A percentile compares a stretch with the other conserved stretches of the same genome.
phyloP scores from a whole-genome alignment of 2,888 invertebrate species.

The Flexamia atlantica region DNA sequence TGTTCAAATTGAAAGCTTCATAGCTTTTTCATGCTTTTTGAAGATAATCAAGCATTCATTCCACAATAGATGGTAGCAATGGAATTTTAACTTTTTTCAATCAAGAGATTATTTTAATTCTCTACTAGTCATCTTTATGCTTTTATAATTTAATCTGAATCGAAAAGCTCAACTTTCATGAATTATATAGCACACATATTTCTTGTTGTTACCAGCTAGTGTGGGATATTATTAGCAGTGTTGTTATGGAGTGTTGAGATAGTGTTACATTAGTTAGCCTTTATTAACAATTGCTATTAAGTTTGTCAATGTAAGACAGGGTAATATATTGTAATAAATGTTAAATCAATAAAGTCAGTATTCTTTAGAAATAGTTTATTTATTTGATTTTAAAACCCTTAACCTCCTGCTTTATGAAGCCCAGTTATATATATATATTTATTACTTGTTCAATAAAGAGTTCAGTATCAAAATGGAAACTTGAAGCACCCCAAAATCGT shows the following conservation, averaged over 20 bases:
- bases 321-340: constrained; percentile 32
- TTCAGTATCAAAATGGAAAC: too few species aligned
- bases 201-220: constrained; percentile 10
- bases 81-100: neutral
- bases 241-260: constrained; percentile 43
- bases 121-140: neutral
- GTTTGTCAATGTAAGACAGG: constrained; percentile 37
- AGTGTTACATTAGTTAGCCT: constrained; percentile 37
- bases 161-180: neutral
- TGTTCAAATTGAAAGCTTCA: neutral
- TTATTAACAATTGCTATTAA: constrained; percentile 39
- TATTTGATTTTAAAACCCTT: too few species aligned
- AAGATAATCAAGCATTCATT: neutral
- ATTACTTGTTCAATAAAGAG: too few species aligned
- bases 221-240: constrained; percentile 7
- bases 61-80: constrained; percentile 8
- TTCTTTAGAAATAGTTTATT: constrained; percentile 2
- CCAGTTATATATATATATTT: too few species aligned
- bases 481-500: too few species aligned
- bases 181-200: neutral
- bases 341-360: constrained; percentile 34
- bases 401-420: too few species aligned
- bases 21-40: neutral
- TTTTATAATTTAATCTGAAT: neutral
- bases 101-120: neutral